A percentile compares a stretch with the other conserved stretches of the same genome.
phyloP scores from a whole-genome alignment of 2,113 vertebrate species.

The Hucho hucho region DNA sequence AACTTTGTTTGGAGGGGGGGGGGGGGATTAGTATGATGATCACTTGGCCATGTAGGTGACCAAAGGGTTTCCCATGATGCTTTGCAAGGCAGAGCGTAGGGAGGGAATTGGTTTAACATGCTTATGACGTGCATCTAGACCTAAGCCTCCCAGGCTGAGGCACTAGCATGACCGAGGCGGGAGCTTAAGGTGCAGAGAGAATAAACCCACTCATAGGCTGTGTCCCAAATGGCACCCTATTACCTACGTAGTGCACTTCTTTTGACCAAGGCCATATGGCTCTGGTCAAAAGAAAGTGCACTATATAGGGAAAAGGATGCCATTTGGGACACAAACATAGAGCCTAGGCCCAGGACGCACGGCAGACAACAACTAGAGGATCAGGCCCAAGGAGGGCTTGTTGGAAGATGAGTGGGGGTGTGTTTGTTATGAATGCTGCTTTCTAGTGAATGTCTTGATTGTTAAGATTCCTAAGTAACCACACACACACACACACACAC shows the following conservation, averaged over 20 bases:
- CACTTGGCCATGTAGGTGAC: slow-evolving; percentile 2
- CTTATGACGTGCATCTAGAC: slow-evolving; percentile 1
- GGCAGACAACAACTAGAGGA: background rate
- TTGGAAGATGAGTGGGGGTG: background rate
- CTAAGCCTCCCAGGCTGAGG: background rate
- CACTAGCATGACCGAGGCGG: background rate
- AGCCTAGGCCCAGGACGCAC: background rate
- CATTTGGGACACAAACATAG: background rate
- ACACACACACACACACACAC: background rate
- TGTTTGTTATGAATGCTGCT: background rate
- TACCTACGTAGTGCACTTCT: background rate
- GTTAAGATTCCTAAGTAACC: background rate
- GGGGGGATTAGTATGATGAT: slow-evolving; percentile 50
- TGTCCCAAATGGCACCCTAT: too few relatives aligned
- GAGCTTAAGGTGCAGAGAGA: background rate
- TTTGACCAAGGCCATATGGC: background rate
- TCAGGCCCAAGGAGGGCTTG: background rate
- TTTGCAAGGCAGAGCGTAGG: background rate
- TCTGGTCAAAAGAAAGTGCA: too few relatives aligned
- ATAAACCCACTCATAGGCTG: background rate
- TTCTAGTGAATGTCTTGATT: background rate
- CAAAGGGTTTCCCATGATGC: background rate
- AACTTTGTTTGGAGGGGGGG: slow-evolving; percentile 21
- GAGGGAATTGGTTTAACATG: background rate
- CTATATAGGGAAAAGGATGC: too few relatives aligned